These are phyloP conservation scores for Psettodes erumei DNA, from an alignment of 2,113 vertebrate species.

Conservation along the genomic window DNA sequence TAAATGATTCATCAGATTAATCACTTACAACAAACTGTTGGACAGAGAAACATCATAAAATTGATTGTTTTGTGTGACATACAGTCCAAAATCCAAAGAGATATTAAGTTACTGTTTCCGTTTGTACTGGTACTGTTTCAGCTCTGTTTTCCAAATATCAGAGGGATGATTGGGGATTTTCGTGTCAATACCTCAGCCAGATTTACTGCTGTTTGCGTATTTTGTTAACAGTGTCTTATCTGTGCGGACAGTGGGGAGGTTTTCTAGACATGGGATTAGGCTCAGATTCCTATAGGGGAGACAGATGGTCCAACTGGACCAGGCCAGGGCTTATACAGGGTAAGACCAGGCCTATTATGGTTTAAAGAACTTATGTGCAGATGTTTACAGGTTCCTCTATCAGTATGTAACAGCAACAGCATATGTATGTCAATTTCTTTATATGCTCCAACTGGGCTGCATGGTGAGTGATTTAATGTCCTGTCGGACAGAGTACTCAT, in stretches of 20 bases:
- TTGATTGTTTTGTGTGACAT: no score
- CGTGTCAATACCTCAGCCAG: not conserved
- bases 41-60: no score
- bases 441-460: not conserved
- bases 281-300: constrained; percentile 27
- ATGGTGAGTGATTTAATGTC: not conserved
- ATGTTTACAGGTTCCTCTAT: constrained; percentile 12
- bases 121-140: not conserved
- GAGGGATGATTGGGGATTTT: not conserved
- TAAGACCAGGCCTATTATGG: constrained; percentile 20
- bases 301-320: constrained; percentile 35
- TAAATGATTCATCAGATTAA: not conserved
- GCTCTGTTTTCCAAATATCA: not conserved
- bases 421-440: not conserved
- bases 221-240: not conserved
- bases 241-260: not conserved
- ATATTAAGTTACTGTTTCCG: no score
- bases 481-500: constrained; percentile 18
- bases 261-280: constrained; percentile 29
- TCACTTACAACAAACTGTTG: not conserved
- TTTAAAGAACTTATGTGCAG: not conserved
- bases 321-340: constrained; percentile 3
- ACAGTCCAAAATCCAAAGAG: not conserved
- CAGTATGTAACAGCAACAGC: not conserved
- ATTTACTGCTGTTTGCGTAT: constrained; percentile 16